Base-by-base conservation (phyloP, 2,888 invertebrate genomes). In the Limnephilus lunatus region DNA sequence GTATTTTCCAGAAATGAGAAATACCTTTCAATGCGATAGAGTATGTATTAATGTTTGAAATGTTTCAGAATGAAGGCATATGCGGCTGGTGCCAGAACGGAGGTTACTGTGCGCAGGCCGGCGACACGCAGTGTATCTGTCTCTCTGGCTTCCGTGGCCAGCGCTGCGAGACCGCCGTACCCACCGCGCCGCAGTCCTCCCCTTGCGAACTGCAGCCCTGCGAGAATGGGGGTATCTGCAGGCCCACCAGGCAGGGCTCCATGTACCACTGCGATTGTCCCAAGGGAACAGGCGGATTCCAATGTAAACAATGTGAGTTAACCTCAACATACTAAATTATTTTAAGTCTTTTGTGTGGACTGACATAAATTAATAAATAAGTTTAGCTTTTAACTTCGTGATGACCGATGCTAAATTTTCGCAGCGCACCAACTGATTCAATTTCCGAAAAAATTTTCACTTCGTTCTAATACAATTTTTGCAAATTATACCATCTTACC, bases 191-290 rank as follows among this genome's bases (percentile, higher is more conserved):
- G 94, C 12, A 95, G 96, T 91, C 94, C 94, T 94, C 97, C 97
- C 94, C 96, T 93, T 94, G 97, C 96, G 95, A 97, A 19, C 95
- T 96, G 1, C 95, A 96, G 53, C 98, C 98, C 0, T 99, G 99
- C 94, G 96, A 96, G 94, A 98, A 99, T 95, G 97, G 97, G 0
- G 99, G 98, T 81, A 96, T 96, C 0, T 99, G 99, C 95, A 95
- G 95, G 68, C 96, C 96, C 7, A 95, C 95, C 53, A 95, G 96
- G 0, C 95, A 96, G 39, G 94, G 95, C 11, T 31, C 82, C 31
- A 95, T 95, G 83, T 98, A 97, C 94, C 96, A 97, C 14, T 99
- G 99, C 95, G 97, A 97, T 94, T 99, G 99, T 94, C 97, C 97
- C 0, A 95, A 98, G 2, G 98, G 98, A 68, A 98, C 96, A 95